Conservation (phyloP, 2,888 invertebrate genomes). For the Drosophila neotestacea region DNA sequence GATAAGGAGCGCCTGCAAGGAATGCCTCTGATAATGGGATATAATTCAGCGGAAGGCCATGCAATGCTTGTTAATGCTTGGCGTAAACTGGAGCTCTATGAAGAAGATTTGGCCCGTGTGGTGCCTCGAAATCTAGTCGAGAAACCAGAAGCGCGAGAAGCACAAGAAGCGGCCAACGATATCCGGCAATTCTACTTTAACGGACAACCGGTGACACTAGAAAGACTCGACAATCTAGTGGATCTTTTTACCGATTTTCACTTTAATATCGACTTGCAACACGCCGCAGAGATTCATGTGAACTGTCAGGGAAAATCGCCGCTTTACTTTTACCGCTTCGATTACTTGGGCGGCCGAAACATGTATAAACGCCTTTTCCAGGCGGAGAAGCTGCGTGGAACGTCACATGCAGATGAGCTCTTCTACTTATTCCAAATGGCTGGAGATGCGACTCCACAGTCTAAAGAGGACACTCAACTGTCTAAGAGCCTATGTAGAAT, state of each 20-base stretch:
- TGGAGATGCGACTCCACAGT: constrained; percentile 47
- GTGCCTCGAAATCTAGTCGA: constrained; percentile 80
- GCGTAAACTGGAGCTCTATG: constrained; percentile 70
- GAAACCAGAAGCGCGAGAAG: constrained; percentile 52
- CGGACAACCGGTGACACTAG: constrained; percentile 81
- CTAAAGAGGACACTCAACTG: constrained; percentile 75
- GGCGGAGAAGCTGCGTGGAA: constrained; percentile 86
- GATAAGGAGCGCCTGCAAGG: constrained; percentile 82
- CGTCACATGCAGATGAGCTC: constrained; percentile 88
- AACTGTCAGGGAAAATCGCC: constrained; percentile 81
- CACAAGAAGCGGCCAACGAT: constrained; percentile 60
- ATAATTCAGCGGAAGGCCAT: constrained; percentile 87
- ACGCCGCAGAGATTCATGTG: constrained; percentile 75
- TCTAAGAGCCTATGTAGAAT: constrained; percentile 86
- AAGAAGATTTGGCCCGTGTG: constrained; percentile 77
- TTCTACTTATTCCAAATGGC: constrained; percentile 87
- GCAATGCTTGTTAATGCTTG: constrained; percentile 75
- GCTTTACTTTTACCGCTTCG: constrained; percentile 87
- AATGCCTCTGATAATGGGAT: constrained; percentile 86
- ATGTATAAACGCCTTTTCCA: constrained; percentile 86
- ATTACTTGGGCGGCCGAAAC: constrained; percentile 87
- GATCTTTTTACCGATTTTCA: constrained; percentile 86
- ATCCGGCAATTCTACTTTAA: constrained; percentile 86
- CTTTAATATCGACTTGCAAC: constrained; percentile 77
- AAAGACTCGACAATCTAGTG: constrained; percentile 85